Conservation (phyloP, 2,797 vertebrate species). For the Premnoplex brunnescens region DNA sequence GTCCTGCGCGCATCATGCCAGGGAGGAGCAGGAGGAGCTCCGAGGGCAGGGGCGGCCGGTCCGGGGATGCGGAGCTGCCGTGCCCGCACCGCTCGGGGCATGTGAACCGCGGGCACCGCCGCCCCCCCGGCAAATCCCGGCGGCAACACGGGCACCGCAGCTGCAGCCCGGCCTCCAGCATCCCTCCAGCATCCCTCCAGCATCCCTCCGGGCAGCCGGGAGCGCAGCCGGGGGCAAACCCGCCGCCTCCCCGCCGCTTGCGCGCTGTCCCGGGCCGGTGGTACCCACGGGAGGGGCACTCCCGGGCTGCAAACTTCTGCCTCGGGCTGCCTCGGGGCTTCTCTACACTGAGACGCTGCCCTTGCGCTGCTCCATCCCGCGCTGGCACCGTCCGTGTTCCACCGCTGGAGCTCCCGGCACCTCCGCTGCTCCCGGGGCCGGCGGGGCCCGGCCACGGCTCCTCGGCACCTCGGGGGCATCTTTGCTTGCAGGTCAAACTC, state of each 20-base stretch:
- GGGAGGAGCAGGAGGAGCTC: not conserved
- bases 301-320: not conserved
- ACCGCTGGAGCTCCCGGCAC: not conserved
- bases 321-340: not conserved
- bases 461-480: not conserved
- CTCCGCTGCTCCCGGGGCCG: not conserved
- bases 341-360: not conserved
- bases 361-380: not conserved
- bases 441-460: not conserved
- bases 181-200: not conserved
- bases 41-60: not conserved
- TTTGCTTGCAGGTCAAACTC: not conserved
- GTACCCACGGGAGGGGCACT: not conserved
- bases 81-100: not conserved
- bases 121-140: not conserved
- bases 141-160: not conserved
- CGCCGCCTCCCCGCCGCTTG: not conserved
- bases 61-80: not conserved
- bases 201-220: not conserved
- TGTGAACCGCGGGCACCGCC: not conserved
- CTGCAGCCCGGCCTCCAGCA: not conserved
- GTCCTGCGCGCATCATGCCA: not conserved
- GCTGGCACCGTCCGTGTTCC: not conserved
- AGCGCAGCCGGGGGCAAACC: fast-evolving
- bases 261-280: not conserved